Base-by-base conservation (phyloP, 2,888 invertebrate genomes). In the Ischnus inquisitorius region DNA sequence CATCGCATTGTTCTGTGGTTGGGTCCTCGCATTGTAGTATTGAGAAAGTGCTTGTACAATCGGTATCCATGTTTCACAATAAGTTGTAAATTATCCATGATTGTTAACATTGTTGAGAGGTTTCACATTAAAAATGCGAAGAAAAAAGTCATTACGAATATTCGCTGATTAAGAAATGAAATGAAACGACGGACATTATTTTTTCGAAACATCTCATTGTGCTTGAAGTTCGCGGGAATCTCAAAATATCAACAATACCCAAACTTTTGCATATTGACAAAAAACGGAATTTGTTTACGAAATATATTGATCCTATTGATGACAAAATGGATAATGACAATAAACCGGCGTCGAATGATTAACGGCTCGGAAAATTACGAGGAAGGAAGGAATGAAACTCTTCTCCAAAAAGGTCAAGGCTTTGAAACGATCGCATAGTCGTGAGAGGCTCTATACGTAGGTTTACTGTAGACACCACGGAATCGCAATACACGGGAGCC, bases 1-100 rank as follows among this genome's bases (percentile, higher is more conserved):
- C 22, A 39, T 71, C 14, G 69, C 39, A 71, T 71, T 57, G 69
- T 71, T 41, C 28, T 34, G 34, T 51, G n/a, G 48, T 34, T 4
- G 14, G 34, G 12, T 19, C 22, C 39, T 19, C 34, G 69, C 12
- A 28, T n/a, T 3, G 34, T 10, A 10, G 10, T 2, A 54, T 16
- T 16, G 19, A 54, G 10, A 54, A 19, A n/a, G 22, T 54, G 8
- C 19, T 19, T 54, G 22, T 5, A 54, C 10, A 48, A 16, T 5
- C 48, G 16, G 19, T 54, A 19, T 19, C 19, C 8, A 22, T 19
- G 54, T 6, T 22, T 19, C 22, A 54, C 54, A 19, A 22, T 19
- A 2, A 16, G 16, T n/a, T n/a, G n/a, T n/a, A n/a, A n/a, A n/a
- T n/a, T n/a, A n/a, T n/a, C n/a, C n/a, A n/a, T n/a, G n/a, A n/a